Evolutionary conservation across 2,888 invertebrate species (phyloP).

Genomic region (Chymomyza caudatula): DNA sequence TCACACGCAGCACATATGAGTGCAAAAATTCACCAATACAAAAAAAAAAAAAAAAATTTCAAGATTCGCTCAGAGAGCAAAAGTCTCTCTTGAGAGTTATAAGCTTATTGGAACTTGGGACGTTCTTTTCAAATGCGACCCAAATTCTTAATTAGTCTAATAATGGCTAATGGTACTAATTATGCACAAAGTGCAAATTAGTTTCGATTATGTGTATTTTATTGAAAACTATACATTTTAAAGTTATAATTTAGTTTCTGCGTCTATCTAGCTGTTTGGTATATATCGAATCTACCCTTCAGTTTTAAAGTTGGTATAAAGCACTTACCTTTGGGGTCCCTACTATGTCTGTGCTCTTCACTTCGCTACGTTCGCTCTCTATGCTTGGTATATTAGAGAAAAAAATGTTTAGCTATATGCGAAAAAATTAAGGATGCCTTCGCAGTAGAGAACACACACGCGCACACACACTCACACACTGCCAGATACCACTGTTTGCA

Average conservation of each 20-base stretch:
- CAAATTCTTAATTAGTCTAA: background rate
- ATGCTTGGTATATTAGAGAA: slow-evolving; percentile 71
- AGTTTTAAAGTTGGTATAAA: background rate
- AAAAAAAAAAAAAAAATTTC: background rate
- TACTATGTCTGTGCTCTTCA: slow-evolving; percentile 30
- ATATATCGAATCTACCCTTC: background rate
- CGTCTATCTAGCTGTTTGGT: background rate
- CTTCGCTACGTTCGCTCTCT: slow-evolving; percentile 43
- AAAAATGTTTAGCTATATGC: slow-evolving; percentile 60
- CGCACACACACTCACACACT: slow-evolving; percentile 37
- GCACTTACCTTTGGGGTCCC: slow-evolving; percentile 53
- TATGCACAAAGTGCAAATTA: background rate
- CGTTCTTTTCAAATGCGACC: background rate
- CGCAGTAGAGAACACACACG: slow-evolving; percentile 18
- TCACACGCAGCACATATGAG: background rate
- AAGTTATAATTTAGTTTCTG: background rate
- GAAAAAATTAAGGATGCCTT: slow-evolving; percentile 68
- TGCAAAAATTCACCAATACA: background rate
- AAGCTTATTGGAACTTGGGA: background rate
- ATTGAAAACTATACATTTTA: background rate
- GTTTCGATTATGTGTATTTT: background rate
- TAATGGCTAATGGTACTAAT: background rate
- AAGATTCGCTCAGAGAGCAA: background rate
- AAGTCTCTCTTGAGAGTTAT: background rate
- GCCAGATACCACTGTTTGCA: slow-evolving; percentile 65